These are phyloP conservation scores for Trematomus loennbergii DNA, from an alignment of 2,113 vertebrate species.

Conservation along the genomic window DNA sequence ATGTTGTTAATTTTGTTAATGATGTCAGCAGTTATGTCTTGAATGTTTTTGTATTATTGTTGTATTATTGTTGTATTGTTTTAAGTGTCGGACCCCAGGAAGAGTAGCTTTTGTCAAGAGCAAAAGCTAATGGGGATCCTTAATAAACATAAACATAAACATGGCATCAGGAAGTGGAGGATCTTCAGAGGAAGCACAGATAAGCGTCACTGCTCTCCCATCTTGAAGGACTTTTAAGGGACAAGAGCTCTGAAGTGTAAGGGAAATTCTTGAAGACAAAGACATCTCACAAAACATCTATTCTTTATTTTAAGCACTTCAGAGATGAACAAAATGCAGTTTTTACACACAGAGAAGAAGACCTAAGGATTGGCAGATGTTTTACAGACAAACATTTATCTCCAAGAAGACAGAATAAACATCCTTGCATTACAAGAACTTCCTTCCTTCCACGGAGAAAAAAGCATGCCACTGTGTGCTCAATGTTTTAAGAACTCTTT, in stretches of 20 bases:
- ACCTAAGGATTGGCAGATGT: background rate
- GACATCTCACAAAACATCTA: background rate
- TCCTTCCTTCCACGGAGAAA: background rate
- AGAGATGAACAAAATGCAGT: background rate
- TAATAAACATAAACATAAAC: too few relatives aligned
- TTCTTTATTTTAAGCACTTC: background rate
- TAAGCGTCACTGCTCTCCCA: slow-evolving; percentile 63
- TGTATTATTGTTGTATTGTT: too few relatives aligned
- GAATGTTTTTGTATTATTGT: too few relatives aligned
- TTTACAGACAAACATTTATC: background rate
- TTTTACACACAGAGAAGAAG: background rate
- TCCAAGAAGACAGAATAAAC: background rate
- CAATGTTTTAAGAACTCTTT: background rate
- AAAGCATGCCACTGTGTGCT: background rate
- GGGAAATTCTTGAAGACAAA: background rate
- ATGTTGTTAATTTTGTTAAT: too few relatives aligned
- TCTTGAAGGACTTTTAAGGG: slow-evolving; percentile 75
- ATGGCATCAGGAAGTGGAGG: slow-evolving; percentile 65
- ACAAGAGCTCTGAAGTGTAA: slow-evolving; percentile 39
- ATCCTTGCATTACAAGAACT: background rate
- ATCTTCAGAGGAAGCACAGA: slow-evolving; percentile 68
- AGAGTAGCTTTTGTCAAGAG: too few relatives aligned
- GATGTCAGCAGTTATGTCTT: too few relatives aligned
- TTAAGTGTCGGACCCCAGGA: too few relatives aligned
- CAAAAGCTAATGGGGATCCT: too few relatives aligned